These are phyloP conservation scores for Cabera pusaria DNA, from an alignment of 2,888 invertebrate species.

Conservation along the genomic window DNA sequence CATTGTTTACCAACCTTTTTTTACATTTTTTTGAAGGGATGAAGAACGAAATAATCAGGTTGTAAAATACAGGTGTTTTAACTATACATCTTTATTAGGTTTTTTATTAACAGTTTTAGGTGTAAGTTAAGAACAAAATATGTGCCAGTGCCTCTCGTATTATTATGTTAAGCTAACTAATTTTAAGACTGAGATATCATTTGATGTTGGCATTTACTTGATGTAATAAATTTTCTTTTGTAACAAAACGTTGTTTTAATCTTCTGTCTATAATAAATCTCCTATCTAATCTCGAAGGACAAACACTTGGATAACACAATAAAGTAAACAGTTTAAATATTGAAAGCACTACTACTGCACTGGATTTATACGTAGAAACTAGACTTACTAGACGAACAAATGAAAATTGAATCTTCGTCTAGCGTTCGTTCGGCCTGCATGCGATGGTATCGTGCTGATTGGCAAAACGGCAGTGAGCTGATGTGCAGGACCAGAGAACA, in stretches of 20 bases:
- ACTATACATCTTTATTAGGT: slow-evolving; percentile 27
- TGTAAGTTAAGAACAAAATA: slow-evolving; percentile 46
- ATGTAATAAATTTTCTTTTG: slow-evolving; percentile 67
- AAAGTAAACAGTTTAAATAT: no score
- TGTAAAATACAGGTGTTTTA: slow-evolving; percentile 48
- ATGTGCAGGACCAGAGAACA: no score
- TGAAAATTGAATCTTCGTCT: no score
- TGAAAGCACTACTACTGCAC: no score
- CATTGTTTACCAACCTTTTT: background rate
- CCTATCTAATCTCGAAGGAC: no score
- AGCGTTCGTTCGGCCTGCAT: no score
- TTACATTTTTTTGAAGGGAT: background rate
- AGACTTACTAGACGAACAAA: no score
- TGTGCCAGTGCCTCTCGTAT: slow-evolving; percentile 78
- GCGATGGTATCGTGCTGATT: no score
- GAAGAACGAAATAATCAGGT: slow-evolving; percentile 34
- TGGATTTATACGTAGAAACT: no score
- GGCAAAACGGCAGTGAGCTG: no score
- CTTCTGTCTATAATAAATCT: no score
- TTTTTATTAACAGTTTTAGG: slow-evolving; percentile 34
- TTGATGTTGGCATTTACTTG: slow-evolving; percentile 72
- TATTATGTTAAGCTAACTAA: slow-evolving; percentile 61
- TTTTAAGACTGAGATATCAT: slow-evolving; percentile 76
- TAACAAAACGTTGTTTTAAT: slow-evolving; percentile 25
- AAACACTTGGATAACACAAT: no score